Conservation (phyloP, 2,888 invertebrate genomes). For the Oithona nana region DNA sequence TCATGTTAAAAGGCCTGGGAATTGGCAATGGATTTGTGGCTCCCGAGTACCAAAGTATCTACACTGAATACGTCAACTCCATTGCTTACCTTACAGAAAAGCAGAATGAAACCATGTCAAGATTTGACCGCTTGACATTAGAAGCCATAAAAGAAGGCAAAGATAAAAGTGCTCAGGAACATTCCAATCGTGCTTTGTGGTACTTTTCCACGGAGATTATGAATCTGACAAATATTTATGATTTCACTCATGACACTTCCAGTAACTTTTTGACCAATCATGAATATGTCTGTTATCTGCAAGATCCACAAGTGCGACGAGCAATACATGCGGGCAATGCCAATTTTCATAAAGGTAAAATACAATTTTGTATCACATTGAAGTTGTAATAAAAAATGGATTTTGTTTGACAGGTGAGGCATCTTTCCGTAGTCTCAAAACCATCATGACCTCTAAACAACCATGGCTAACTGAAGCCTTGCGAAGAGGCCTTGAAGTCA, state of each 20-base stretch:
- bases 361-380: too few species aligned
- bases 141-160: conserved; percentile 20
- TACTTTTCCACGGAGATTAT: not conserved
- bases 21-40: conserved; percentile 22
- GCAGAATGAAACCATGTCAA: conserved; percentile 20
- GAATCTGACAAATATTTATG: conserved; percentile 18
- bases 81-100: conserved; percentile 21
- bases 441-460: not conserved
- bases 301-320: conserved; percentile 1
- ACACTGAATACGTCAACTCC: conserved; percentile 26
- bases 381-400: too few species aligned
- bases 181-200: not conserved
- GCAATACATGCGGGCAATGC: conserved; percentile 7
- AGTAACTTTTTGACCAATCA: conserved; percentile 10
- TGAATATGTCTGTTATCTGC: conserved; percentile 6
- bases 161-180: conserved; percentile 20
- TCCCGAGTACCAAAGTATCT: conserved; percentile 23
- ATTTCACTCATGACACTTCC: not conserved
- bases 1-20: conserved; percentile 24
- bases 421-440: too few species aligned
- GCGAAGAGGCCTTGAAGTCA: not conserved
- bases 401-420: too few species aligned
- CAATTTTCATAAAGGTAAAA: too few species aligned
- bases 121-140: conserved; percentile 19
- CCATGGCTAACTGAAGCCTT: not conserved